Evolutionary conservation across 2,797 vertebrate genomes (phyloP).

Genomic region (Peromyscus aztecus): DNA sequence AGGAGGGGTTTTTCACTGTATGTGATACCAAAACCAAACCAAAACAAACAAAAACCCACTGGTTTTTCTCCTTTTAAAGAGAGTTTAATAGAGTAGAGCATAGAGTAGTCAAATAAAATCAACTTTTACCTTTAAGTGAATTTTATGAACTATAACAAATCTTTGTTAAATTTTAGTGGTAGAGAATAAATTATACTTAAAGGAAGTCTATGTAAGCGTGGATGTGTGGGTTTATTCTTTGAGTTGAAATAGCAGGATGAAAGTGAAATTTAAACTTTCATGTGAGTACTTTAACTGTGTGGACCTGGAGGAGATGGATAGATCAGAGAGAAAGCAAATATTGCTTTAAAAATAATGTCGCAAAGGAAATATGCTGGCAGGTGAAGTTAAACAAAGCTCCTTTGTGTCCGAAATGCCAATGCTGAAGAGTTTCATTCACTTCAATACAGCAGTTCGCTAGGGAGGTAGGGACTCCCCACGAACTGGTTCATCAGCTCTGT

Average conservation of each 20-base stretch:
- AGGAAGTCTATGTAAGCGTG: background rate
- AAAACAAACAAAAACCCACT: background rate
- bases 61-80: conserved; percentile 24
- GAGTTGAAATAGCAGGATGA: conserved; percentile 44
- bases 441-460: background rate
- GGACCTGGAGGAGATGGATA: conserved; percentile 53
- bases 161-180: conserved; percentile 3
- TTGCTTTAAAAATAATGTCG: conserved; percentile 51
- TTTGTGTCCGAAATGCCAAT: conserved; percentile 57
- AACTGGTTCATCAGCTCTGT: background rate
- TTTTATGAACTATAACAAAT: conserved; percentile 18
- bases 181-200: conserved; percentile 37
- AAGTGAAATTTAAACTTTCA: conserved; percentile 30
- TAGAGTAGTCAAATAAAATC: background rate
- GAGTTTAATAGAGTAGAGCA: background rate
- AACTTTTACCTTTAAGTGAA: conserved; percentile 19
- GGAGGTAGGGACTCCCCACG: background rate
- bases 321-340: conserved; percentile 70
- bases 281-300: background rate
- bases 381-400: conserved; percentile 71
- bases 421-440: conserved; percentile 50
- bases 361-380: conserved; percentile 63
- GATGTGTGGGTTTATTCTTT: conserved; percentile 9
- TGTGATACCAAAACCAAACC: conserved; percentile 4
- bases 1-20: background rate